Base-by-base conservation (phyloP, 2,797 vertebrate genomes). In the Cynodonichthys magdalenae region DNA sequence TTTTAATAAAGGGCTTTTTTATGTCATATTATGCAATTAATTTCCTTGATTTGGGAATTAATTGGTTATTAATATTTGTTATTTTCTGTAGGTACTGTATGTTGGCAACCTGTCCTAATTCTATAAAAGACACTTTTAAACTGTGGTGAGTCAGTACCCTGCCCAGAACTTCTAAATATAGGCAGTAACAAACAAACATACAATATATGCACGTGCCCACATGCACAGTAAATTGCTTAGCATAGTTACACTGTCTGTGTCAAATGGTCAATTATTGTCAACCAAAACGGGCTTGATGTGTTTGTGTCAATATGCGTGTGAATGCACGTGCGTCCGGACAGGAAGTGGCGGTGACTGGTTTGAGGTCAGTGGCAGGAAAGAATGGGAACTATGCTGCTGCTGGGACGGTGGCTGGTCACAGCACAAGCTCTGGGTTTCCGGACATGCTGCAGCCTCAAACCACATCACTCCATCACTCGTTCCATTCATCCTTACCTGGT, bases 381-480 rank as follows among this genome's bases (percentile, higher is more conserved):
- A 93, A 94, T 94, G 89, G 92, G 80, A 94, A 80, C 87, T 93
- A 92, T 94, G 92, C 84, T 89, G 89, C 87, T 91, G 85, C 89
- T 90, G 85, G 87, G 91, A 92, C 86, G 74, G 80, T 59, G 47
- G 80, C 84, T 90, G 89, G 88, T 92, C 85, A 87, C 81, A 86
- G 78, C 76, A 69, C 76, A 86, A 87, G 84, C 82, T 86, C 89
- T 84, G 75, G 89, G 87, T 91, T 93, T 93, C 79, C 81, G 80
- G 78, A 88, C 89, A 85, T 69, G 72, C 90, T 85, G 89, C 81
- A 87, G 83, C 73, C 79, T 63, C 39, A 74, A 84, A 89, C 89
- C 90, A 49, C 91, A 90, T 89, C 87, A 82, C 83, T 86, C 71
- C 89, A 87, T 80, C 68, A 57, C 59, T 69, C 66, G 69, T 69